Evolutionary conservation across 2,888 invertebrate genomes (phyloP), one percentile per base, ranked within the genome.

Genomic region (Criorhina ranunculi): DNA sequence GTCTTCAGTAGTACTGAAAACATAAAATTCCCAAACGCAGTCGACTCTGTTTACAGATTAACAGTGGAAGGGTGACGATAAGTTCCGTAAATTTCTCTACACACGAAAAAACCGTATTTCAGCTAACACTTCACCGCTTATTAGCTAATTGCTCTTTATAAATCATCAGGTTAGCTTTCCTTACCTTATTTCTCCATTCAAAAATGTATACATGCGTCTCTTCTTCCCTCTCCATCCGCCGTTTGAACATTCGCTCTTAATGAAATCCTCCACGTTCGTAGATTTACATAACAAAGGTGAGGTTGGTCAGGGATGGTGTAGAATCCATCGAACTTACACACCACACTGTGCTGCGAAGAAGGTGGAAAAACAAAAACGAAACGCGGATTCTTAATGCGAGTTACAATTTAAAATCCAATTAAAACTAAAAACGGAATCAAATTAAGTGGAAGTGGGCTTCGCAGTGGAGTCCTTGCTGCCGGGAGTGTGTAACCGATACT

Each of bases 321-420:
- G 37, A 59, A 73, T 49, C 35, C 37, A 62, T 33, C 12, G 53
- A 82, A 64, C 49, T 46, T 44, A 42, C 57, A 42, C 57, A 49
- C 33, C 9, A 33, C 29, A 12, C 24, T 8, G 29, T 7, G 44
- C 9, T 17, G 15, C 37, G 46, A 67, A 42, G 42, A 67, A 69
- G 46, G 64, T 33, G 57, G 37, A 53, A 55, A 59, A 60, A 59
- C 55, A 85, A 62, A 46, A 51, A 59, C 29, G 33, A 62, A 73
- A 37, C 72, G 67, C 29, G 73, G 75, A 80, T 85, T 85, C 80
- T 70, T 85, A 85, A 85, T 85, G 85, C 80, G 80, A 75, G 85
- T 76, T 85, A 85, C 85, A 85, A 72, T 76, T 85, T 85, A 76
- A 85, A 85, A 85, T 85, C 85, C 85, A 85, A 85, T 85, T 85